Evolutionary conservation across 2,797 vertebrate species (phyloP).

Genomic region (Channa striata): DNA sequence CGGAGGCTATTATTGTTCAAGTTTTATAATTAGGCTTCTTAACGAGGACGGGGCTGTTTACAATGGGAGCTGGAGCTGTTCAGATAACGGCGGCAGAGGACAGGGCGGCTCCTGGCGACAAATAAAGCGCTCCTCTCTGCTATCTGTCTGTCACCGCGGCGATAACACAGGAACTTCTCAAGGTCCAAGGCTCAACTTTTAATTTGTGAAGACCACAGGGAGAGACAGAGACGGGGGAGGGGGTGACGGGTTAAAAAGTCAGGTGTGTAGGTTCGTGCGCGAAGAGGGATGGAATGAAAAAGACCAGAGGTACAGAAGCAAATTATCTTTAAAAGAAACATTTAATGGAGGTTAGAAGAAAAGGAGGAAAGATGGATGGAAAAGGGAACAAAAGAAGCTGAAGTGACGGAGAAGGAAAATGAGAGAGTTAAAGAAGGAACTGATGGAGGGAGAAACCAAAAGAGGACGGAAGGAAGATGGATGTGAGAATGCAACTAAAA

Average conservation of each 20-base stretch:
- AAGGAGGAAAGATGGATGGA: too few relatives aligned
- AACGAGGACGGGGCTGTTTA: conserved; percentile 68
- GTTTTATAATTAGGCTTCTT: conserved; percentile 76
- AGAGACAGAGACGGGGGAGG: background rate
- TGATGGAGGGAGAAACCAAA: too few relatives aligned
- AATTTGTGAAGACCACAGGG: conserved; percentile 31
- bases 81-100: conserved; percentile 61
- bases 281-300: background rate
- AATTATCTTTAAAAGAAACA: background rate
- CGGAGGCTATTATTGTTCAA: conserved; percentile 63
- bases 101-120: conserved; percentile 41
- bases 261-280: background rate
- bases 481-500: too few relatives aligned
- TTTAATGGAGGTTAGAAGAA: too few relatives aligned
- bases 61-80: conserved; percentile 58
- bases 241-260: background rate
- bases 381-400: too few relatives aligned
- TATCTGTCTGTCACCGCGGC: conserved; percentile 55
- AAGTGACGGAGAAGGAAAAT: too few relatives aligned
- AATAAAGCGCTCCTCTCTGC: conserved; percentile 52
- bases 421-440: too few relatives aligned
- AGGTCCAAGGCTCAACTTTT: conserved; percentile 55
- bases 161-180: conserved; percentile 60
- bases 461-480: too few relatives aligned
- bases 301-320: background rate